Base-by-base conservation (phyloP, 92 coral and sea anemone genomes). In the Umimayanthus chanpuru region DNA sequence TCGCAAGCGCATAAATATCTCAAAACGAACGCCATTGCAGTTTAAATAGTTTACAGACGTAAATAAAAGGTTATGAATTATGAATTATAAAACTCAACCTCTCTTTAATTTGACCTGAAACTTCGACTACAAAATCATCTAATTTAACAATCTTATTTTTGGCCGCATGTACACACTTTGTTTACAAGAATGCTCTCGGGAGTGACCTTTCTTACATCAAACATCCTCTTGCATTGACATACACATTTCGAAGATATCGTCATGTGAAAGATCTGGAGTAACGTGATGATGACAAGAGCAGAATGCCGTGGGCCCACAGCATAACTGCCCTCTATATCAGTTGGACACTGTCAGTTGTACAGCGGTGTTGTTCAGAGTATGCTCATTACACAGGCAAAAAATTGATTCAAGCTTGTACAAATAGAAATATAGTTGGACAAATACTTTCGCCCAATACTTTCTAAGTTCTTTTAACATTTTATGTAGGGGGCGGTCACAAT, bases 211-310 rank as follows among this genome's bases (percentile, higher is more conserved):
- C 86, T 39, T 12, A 4, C 86, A 65, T 81, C 86, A 81, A 81
- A 81, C 86, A 81, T 81, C 76, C 86, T 43, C 86, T 53, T 65
- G 86, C 32, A 25, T 5, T 38, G 11, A 23, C 76, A 36, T 5
- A 23, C 40, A 65, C 86, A 81, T 81, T 81, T 81, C 86, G 86
- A 68, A 76, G 74, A 81, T 81, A 16, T 43, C 76, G 86, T 81
- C 86, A 81, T 65, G 56, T 43, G 86, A 81, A 81, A 81, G 86
- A 66, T 78, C 58, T 64, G 30, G 32, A 14, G 75, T 40, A 23
- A 81, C 30, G 4, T 21, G 38, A 16, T 38, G 38, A 81, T 20
- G 36, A 66, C 18, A 36, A 81, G 73, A 38, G 76, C 32, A 8
- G 40, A 64, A 81, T 38, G 36, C 86, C 39, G 56, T 0, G 86